Evolutionary conservation across 2,113 vertebrate species (phyloP).

Genomic region (Oreotragus oreotragus): DNA sequence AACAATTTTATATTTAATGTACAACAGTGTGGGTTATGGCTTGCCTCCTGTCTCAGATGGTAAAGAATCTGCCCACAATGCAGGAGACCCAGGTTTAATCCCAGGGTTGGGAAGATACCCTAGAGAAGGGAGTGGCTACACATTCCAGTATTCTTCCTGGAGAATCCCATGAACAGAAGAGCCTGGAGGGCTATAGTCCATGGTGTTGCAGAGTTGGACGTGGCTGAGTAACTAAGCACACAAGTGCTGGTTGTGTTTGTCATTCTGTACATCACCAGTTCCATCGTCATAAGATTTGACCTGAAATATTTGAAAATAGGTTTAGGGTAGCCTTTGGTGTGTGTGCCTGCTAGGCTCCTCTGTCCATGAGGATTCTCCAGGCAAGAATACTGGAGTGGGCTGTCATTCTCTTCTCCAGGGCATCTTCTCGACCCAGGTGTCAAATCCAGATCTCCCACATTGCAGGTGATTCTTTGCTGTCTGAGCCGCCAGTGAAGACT

Average conservation of each 20-base stretch:
- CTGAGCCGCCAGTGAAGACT: background rate
- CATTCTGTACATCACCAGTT: background rate
- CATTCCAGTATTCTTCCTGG: background rate
- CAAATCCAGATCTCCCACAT: background rate
- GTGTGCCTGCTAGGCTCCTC: background rate
- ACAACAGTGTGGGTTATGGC: background rate
- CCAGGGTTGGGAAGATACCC: background rate
- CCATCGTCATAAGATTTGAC: fast-evolving
- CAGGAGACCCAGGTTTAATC: background rate
- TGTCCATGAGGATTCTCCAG: background rate
- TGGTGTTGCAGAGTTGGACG: background rate
- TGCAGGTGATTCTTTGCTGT: background rate
- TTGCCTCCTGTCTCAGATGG: background rate
- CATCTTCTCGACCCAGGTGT: background rate
- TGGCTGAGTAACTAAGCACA: fast-evolving
- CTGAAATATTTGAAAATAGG: background rate
- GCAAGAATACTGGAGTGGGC: background rate
- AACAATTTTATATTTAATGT: background rate
- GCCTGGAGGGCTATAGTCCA: background rate
- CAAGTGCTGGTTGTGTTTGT: background rate
- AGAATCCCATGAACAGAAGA: background rate
- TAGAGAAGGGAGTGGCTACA: background rate
- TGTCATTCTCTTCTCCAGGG: background rate
- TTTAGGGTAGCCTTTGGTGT: background rate
- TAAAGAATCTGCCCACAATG: background rate